phyloP scores from a whole-genome alignment of 1,140 invertebrate genomes.

The Drosophila ogumai region DNA sequence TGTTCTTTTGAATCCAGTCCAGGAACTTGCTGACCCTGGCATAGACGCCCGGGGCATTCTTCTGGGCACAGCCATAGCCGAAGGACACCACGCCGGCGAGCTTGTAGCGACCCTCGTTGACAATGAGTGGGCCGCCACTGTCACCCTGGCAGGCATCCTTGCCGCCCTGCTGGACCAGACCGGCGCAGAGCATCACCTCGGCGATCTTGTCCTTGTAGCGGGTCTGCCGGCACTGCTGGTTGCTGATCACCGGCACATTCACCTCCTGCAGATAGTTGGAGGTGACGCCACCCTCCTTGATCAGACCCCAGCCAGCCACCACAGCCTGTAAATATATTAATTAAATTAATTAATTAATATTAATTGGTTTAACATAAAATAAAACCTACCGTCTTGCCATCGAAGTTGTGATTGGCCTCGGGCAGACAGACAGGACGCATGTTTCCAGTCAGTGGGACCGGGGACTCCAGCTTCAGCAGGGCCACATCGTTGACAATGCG shows the following conservation, averaged over 20 bases:
- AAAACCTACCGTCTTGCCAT: slow-evolving; percentile 68
- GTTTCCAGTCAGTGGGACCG: slow-evolving; percentile 91
- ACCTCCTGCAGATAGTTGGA: slow-evolving; percentile 93
- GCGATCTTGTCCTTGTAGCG: slow-evolving; percentile 96
- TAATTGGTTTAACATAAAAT: neutral
- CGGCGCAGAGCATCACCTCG: slow-evolving; percentile 95
- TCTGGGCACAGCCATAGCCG: slow-evolving; percentile 90
- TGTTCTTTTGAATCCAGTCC: slow-evolving; percentile 87
- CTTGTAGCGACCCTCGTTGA: slow-evolving; percentile 74
- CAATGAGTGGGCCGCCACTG: slow-evolving; percentile 78
- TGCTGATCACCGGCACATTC: slow-evolving; percentile 94
- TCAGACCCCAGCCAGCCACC: slow-evolving; percentile 95
- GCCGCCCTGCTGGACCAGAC: slow-evolving; percentile 93
- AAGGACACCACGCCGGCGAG: slow-evolving; percentile 90
- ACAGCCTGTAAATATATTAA: slow-evolving; percentile 87
- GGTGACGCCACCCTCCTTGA: slow-evolving; percentile 93
- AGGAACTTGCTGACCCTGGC: slow-evolving; percentile 89
- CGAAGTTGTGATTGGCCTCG: slow-evolving; percentile 71
- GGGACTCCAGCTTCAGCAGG: slow-evolving; percentile 85
- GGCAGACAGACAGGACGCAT: slow-evolving; percentile 95
- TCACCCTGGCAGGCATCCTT: slow-evolving; percentile 95
- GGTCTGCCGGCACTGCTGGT: slow-evolving; percentile 92
- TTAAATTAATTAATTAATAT: neutral
- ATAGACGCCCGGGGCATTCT: slow-evolving; percentile 91
- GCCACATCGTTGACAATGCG: slow-evolving; percentile 93